Conservation (phyloP, 92 coral and sea anemone genomes). For the Ricordea florida region DNA sequence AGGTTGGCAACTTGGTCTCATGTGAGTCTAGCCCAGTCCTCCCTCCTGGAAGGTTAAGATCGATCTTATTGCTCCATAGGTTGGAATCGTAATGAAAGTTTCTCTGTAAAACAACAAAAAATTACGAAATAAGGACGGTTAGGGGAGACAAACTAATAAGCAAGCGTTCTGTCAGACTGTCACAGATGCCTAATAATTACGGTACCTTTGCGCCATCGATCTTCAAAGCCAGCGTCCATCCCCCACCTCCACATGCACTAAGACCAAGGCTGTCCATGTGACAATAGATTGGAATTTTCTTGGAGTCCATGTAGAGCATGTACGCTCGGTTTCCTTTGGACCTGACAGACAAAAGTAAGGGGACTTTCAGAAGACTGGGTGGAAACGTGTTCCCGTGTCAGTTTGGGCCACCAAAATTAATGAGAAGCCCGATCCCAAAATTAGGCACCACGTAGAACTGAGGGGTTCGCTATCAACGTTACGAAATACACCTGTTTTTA, state of each 20-base stretch:
- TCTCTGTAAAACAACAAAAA: neutral
- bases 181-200: no score
- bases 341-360: neutral
- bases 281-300: neutral
- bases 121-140: neutral
- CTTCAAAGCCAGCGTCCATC: conserved; percentile 10
- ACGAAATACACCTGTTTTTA: no score
- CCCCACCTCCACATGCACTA: neutral
- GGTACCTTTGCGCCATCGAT: neutral
- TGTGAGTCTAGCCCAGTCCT: conserved; percentile 4
- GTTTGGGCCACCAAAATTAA: no score
- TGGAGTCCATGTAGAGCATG: neutral
- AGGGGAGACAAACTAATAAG: no score
- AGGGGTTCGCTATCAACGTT: no score
- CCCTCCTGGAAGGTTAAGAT: neutral
- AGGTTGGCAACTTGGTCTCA: conserved; percentile 35
- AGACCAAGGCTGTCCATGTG: neutral
- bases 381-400: no score
- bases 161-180: no score
- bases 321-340: neutral
- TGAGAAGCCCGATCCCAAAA: no score
- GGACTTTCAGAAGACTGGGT: no score
- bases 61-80: neutral
- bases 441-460: no score
- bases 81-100: neutral